phyloP scores from a whole-genome alignment of 2,113 vertebrate species.

The Tyrannus savana region DNA sequence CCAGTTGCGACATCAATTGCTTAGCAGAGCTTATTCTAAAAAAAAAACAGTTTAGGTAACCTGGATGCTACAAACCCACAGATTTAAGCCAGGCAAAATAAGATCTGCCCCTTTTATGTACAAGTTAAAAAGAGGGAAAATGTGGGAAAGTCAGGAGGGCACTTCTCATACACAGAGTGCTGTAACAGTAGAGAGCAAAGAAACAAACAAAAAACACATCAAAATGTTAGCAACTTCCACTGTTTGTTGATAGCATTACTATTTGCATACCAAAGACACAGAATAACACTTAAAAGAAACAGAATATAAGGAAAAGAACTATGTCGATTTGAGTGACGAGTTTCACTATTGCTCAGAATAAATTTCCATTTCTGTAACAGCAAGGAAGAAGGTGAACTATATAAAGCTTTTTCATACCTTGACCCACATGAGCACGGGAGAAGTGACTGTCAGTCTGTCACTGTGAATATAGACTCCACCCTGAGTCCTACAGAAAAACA shows the following conservation, averaged over 20 bases:
- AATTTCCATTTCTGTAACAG: not conserved
- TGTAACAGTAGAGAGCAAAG: not conserved
- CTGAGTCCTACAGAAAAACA: constrained; percentile 81
- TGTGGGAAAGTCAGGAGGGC: not conserved
- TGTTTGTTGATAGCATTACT: not conserved
- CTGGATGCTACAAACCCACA: not conserved
- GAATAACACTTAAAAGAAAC: not conserved
- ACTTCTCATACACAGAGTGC: not conserved
- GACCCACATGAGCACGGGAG: constrained; percentile 95
- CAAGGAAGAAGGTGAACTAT: not conserved
- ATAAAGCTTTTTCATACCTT: constrained; percentile 78
- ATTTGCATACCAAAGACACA: constrained; percentile 10
- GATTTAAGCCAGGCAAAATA: not conserved
- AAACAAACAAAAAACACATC: not conserved
- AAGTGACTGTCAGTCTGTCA: constrained; percentile 89
- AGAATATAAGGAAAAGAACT: not conserved
- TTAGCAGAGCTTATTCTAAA: not conserved
- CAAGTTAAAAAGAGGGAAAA: not conserved
- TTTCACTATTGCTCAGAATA: not conserved
- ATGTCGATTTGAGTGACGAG: not conserved
- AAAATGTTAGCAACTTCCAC: not conserved
- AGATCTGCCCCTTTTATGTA: not conserved
- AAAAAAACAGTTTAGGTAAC: not conserved
- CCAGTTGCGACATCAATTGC: not conserved
- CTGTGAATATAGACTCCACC: constrained; percentile 86